These are phyloP conservation scores for Brachyistius frenatus DNA, from an alignment of 2,113 vertebrate genomes.

Conservation along the genomic window DNA sequence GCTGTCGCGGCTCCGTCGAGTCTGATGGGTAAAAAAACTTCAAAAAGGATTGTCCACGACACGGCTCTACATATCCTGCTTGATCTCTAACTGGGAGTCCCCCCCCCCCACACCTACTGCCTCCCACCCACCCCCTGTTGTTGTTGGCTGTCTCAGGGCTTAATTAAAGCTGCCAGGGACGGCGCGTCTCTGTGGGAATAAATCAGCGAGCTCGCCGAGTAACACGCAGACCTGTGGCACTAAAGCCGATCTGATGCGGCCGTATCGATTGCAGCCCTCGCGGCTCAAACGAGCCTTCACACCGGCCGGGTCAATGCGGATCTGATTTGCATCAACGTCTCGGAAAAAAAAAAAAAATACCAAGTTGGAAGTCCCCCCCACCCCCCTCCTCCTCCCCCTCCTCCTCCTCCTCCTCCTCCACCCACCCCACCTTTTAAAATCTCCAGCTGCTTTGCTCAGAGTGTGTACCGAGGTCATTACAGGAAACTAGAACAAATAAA, in stretches of 20 bases:
- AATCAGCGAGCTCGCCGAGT: conserved; percentile 55
- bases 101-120: background rate
- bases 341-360: conserved; percentile 32
- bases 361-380: conserved; percentile 35
- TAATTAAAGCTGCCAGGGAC: conserved; percentile 75
- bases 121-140: conserved; percentile 11
- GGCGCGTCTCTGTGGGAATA: conserved; percentile 56
- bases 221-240: conserved; percentile 54
- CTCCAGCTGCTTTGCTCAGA: conserved; percentile 50
- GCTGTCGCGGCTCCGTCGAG: conserved; percentile 24
- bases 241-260: conserved; percentile 58
- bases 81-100: conserved; percentile 36
- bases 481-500: conserved; percentile 26
- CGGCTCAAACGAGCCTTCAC: conserved; percentile 56
- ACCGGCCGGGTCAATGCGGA: conserved; percentile 69
- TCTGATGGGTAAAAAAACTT: conserved; percentile 27
- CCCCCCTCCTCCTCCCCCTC: background rate
- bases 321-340: conserved; percentile 75
- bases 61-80: conserved; percentile 30
- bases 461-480: conserved; percentile 53
- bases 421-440: conserved; percentile 30
- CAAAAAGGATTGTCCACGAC: conserved; percentile 29
- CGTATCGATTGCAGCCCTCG: conserved; percentile 67
- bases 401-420: too few relatives aligned
- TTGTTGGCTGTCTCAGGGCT: conserved; percentile 43